Evolutionary conservation across 2,888 invertebrate genomes (phyloP).

Genomic region (Serripes groenlandicus): DNA sequence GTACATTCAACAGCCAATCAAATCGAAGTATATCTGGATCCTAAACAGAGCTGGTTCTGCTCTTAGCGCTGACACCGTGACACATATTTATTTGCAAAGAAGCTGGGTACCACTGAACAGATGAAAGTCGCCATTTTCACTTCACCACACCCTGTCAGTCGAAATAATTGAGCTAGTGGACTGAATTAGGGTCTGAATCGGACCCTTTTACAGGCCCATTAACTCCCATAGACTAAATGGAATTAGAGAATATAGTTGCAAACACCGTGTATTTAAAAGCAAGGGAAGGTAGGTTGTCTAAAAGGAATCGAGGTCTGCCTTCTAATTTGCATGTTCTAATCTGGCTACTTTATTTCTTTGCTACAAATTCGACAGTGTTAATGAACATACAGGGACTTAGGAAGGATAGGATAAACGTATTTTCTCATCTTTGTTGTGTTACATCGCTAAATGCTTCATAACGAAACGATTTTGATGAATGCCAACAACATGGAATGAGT

Average conservation of each 20-base stretch:
- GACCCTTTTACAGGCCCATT: conserved; percentile 81
- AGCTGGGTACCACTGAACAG: conserved; percentile 31
- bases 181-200: conserved; percentile 77
- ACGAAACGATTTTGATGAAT: not conserved
- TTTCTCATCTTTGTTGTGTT: too few relatives aligned
- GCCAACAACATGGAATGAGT: too few relatives aligned
- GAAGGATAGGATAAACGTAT: too few relatives aligned
- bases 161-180: conserved; percentile 72
- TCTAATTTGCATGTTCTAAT: conserved; percentile 21
- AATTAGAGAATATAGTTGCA: conserved; percentile 87
- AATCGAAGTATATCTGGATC: conserved; percentile 21
- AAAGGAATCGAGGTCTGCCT: conserved; percentile 25
- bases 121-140: conserved; percentile 75
- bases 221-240: conserved; percentile 81
- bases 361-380: too few relatives aligned
- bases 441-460: not conserved
- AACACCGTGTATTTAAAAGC: conserved; percentile 86
- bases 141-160: conserved; percentile 81
- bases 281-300: conserved; percentile 85
- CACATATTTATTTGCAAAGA: not conserved
- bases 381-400: too few relatives aligned
- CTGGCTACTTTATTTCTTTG: not conserved
- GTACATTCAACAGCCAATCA: conserved; percentile 57
- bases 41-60: conserved; percentile 42
- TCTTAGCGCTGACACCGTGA: not conserved